Percentiles rank a stretch among this genome's conserved stretches.
phyloP scores from a whole-genome alignment of 2,797 vertebrate species.

The Silurus aristotelis region DNA sequence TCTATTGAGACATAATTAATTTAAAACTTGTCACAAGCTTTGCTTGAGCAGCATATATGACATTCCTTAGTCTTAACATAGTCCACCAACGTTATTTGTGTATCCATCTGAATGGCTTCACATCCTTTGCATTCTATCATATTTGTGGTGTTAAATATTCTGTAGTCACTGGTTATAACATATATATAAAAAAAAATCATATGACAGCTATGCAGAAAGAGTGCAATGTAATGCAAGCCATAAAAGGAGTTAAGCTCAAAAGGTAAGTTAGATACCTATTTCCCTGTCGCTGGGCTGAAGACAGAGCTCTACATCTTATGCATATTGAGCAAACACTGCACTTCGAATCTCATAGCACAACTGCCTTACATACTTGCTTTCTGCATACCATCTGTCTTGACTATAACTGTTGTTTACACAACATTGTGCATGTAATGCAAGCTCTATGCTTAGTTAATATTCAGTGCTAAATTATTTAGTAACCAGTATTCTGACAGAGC shows the following conservation, averaged over 20 bases:
- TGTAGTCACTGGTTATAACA: not conserved
- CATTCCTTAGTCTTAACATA: conserved; percentile 1
- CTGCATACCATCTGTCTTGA: conserved; percentile 41
- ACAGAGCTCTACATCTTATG: conserved; percentile 36
- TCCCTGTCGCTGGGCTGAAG: conserved; percentile 38
- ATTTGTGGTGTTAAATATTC: not conserved
- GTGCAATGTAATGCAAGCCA: conserved; percentile 30
- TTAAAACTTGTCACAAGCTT: not conserved
- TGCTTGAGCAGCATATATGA: not conserved
- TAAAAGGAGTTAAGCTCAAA: conserved; percentile 42
- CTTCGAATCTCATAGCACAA: conserved; percentile 7
- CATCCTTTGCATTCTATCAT: not conserved
- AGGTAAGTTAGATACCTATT: conserved; percentile 32
- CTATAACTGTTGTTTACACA: conserved; percentile 34
- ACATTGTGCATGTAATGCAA: not conserved
- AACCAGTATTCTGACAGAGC: conserved; percentile 1
- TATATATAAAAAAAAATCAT: not conserved
- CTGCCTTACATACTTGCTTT: conserved; percentile 14
- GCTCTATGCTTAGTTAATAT: not conserved
- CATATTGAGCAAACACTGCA: not conserved
- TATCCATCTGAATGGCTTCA: conserved; percentile 11
- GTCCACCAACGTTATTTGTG: not conserved
- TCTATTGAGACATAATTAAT: conserved; percentile 7
- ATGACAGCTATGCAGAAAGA: conserved; percentile 9
- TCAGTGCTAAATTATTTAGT: conserved; percentile 1